These are phyloP conservation scores for Drosophila saltans DNA, from an alignment of 1,140 invertebrate species.

Conservation along the genomic window DNA sequence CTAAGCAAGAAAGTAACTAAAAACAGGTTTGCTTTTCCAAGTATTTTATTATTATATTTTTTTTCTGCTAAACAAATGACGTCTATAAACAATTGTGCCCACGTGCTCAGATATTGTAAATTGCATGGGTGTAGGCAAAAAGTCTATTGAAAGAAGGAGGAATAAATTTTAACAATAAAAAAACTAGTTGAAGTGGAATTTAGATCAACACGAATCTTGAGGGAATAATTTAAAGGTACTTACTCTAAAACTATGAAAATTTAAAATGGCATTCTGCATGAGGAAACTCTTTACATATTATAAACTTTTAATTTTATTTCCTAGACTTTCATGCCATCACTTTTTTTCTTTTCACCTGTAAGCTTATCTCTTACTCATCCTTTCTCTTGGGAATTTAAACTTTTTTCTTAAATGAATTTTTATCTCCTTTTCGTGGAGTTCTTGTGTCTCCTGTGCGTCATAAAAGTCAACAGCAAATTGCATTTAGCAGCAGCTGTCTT, in stretches of 20 bases:
- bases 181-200: too few species aligned
- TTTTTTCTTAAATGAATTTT: constrained; percentile 26
- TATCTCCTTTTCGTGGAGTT: constrained; percentile 29
- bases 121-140: neutral
- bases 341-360: constrained; percentile 43
- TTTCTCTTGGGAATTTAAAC: constrained; percentile 24
- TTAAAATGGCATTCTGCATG: too few species aligned
- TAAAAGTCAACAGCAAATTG: constrained; percentile 61
- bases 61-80: neutral
- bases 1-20: neutral
- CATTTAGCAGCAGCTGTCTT: constrained; percentile 22
- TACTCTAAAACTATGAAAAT: neutral
- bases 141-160: too few species aligned
- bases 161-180: too few species aligned
- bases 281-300: neutral
- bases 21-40: constrained; percentile 1
- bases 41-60: neutral
- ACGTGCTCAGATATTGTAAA: neutral
- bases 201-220: too few species aligned
- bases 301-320: constrained; percentile 23
- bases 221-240: neutral
- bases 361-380: constrained; percentile 38
- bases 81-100: constrained; percentile 7
- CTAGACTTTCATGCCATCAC: constrained; percentile 23
- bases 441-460: constrained; percentile 44